Percentiles rank a stretch among this genome's conserved stretches.
phyloP scores from a whole-genome alignment of 2,797 vertebrate species.

The Bryconaethiops microstoma region DNA sequence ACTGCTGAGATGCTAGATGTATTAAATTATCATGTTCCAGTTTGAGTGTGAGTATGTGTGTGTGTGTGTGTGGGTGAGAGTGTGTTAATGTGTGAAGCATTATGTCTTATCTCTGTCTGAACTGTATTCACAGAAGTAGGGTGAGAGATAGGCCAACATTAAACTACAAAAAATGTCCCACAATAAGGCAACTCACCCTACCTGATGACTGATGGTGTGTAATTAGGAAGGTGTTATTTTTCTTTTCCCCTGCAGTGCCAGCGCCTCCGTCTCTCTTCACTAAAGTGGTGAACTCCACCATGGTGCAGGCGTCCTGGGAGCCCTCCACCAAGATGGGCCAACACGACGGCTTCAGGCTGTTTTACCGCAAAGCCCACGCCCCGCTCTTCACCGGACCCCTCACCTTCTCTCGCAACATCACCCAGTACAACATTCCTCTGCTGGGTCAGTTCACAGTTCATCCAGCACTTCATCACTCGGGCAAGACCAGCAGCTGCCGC shows the following conservation, averaged over 20 bases:
- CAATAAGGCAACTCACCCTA: no score
- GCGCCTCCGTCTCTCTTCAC: conserved; percentile 88
- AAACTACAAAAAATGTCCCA: no score
- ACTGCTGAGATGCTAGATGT: neutral
- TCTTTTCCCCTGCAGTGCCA: conserved; percentile 80
- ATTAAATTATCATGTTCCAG: neutral
- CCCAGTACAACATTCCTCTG: conserved; percentile 89
- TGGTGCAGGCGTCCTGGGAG: conserved; percentile 89
- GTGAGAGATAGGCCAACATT: no score
- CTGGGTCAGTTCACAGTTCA: conserved; percentile 81
- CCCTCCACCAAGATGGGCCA: conserved; percentile 90
- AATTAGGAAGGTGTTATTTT: neutral
- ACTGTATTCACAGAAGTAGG: no score
- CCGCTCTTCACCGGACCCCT: conserved; percentile 86
- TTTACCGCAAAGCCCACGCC: conserved; percentile 86
- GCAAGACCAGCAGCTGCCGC: no score
- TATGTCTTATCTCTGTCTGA: no score
- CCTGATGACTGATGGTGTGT: neutral
- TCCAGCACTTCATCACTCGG: neutral
- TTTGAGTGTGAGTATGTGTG: no score
- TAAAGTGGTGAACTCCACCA: conserved; percentile 86
- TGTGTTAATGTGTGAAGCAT: neutral
- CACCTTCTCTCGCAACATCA: conserved; percentile 83
- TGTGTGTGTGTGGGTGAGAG: no score
- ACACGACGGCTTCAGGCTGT: conserved; percentile 91